Percentiles rank a stretch among this genome's conserved stretches.
phyloP scores from a whole-genome alignment of 2,797 vertebrate species.

The Sphenodon punctatus region DNA sequence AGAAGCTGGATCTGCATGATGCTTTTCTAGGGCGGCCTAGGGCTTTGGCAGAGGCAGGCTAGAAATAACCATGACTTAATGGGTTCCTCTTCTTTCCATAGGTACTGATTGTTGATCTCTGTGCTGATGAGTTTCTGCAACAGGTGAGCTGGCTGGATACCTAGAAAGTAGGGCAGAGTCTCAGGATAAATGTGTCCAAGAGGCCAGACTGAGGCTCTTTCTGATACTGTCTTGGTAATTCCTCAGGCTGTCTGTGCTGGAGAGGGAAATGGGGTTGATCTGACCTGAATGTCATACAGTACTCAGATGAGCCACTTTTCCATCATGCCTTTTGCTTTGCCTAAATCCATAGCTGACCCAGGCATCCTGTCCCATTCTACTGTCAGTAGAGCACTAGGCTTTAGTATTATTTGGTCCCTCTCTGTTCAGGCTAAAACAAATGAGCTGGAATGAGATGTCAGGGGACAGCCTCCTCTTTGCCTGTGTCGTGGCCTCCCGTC shows the following conservation, averaged over 20 bases:
- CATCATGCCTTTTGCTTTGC: neutral
- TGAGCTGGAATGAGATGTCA: neutral
- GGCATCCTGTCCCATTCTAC: too few species aligned
- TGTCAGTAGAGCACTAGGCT: too few species aligned
- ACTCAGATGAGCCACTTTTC: neutral
- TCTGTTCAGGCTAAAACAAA: neutral
- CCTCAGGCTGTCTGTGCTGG: too few species aligned
- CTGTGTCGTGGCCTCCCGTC: too few species aligned
- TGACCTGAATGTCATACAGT: neutral
- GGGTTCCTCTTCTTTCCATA: conserved; percentile 67
- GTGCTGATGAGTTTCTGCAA: conserved; percentile 90
- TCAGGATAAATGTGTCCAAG: neutral
- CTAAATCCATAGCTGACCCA: neutral
- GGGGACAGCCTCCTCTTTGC: too few species aligned
- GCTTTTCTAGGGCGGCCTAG: neutral
- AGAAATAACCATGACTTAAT: neutral
- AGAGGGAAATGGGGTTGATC: neutral
- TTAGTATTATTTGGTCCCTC: neutral
- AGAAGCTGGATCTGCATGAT: neutral
- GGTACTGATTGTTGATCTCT: conserved; percentile 98
- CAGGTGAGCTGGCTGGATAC: conserved; percentile 81
- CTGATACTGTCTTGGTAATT: too few species aligned
- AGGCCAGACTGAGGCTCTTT: neutral
- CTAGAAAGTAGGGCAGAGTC: neutral
- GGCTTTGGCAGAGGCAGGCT: neutral